Evolutionary conservation across 2,113 vertebrate species (phyloP), one percentile per base, ranked within the genome.

Genomic region (Actenoides hombroni): DNA sequence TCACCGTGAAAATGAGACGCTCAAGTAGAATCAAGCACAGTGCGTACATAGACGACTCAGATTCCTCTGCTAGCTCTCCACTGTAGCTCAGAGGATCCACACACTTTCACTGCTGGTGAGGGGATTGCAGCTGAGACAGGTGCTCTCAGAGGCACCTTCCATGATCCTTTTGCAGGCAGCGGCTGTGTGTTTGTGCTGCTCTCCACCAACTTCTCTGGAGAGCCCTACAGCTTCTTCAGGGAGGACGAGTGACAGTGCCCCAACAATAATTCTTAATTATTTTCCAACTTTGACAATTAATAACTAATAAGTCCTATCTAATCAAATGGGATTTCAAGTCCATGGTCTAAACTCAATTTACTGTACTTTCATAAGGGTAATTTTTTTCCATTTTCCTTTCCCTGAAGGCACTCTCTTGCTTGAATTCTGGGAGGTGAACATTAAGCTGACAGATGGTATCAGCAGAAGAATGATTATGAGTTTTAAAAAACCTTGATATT

Each of bases 361-460:
- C 76, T 73, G 73, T 83, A 90, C 73, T 88, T 94, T 65, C 29
- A 20, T 44, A 81, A 78, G 9, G 56, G 76, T 20, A 51, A 2
- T 42, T 76, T 70, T 88, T 93, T 93, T 68, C 23, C 31, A 77
- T 88, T 92, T 84, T 78, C 37, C 57, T 54, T 92, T 91, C 95
- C 95, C 91, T 91, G 54, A 94, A 92, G 95, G 77, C 70, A 91
- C 8, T 7, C 5, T 82, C 65, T 91, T 94, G 23, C 7, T 56
- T 93, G 82, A 80, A 73, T 94, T 91, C 84, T 86, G 78, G 86
- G 84, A 94, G 83, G 88, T 92, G 68, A 92, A 91, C 86, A 94
- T 94, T 94, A 96, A 77, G 81, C 83, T 94, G 92, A 94, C 92
- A 96, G 96, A 97, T 96, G 91, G 94, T 94, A 95, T 92, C 88